phyloP scores from a whole-genome alignment of 2,113 vertebrate species.

The Chaetorhynchus papuensis region DNA sequence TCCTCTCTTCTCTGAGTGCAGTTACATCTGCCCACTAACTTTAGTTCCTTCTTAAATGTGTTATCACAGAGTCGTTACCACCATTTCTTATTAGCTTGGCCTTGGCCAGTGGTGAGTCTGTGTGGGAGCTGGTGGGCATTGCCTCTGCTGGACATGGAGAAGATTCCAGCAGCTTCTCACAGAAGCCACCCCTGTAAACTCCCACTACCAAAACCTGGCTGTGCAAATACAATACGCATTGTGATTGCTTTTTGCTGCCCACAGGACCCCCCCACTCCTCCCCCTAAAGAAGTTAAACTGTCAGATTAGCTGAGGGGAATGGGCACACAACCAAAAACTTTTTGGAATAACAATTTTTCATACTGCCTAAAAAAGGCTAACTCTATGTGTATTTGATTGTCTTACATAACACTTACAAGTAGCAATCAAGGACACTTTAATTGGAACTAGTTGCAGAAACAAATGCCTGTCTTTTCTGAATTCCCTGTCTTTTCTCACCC shows the following conservation, averaged over 20 bases:
- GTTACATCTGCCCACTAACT: background rate
- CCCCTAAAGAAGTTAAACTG: background rate
- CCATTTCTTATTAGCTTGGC: background rate
- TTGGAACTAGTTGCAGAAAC: background rate
- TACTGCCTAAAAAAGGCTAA: background rate
- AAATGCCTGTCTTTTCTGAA: background rate
- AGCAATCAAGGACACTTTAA: background rate
- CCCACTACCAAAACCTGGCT: background rate
- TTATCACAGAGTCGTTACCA: accelerated
- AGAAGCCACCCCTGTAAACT: background rate
- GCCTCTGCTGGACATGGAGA: background rate
- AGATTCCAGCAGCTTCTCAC: background rate
- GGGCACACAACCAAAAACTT: background rate
- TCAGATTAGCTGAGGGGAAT: background rate
- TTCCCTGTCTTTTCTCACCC: background rate
- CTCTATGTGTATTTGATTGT: background rate
- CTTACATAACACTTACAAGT: background rate
- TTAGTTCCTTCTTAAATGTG: background rate
- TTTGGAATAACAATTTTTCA: background rate
- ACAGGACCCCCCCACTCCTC: accelerated
- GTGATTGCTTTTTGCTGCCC: background rate
- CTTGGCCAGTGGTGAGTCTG: background rate
- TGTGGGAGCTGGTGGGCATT: background rate
- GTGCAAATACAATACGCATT: accelerated
- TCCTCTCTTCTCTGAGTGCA: background rate